These are phyloP conservation scores for Porites evermanni DNA, from an alignment of 92 coral and sea anemone genomes.

Conservation along the genomic window DNA sequence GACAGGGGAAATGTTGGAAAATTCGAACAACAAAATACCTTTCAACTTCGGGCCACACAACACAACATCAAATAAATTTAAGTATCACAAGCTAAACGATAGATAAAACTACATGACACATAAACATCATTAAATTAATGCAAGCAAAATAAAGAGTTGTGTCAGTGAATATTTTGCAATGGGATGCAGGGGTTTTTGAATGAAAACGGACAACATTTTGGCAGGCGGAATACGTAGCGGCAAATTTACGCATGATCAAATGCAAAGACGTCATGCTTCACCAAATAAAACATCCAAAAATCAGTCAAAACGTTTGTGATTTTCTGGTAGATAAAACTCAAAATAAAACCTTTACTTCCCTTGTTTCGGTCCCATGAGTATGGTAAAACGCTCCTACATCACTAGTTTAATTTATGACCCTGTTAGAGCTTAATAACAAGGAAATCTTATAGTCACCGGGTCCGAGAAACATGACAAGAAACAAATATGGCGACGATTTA, in stretches of 20 bases:
- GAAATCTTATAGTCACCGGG: conserved; percentile 36
- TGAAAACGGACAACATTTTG: not conserved
- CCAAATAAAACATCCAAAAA: conserved; percentile 14
- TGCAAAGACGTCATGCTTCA: conserved; percentile 33
- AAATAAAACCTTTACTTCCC: conserved; percentile 2
- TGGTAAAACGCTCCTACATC: not conserved
- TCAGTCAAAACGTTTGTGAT: conserved; percentile 19
- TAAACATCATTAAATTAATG: not conserved
- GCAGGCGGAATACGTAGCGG: not conserved
- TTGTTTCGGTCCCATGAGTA: not conserved
- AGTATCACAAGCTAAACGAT: not conserved
- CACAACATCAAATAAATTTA: conserved; percentile 7
- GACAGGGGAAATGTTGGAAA: not conserved
- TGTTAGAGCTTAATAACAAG: conserved; percentile 1
- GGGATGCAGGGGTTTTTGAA: not conserved
- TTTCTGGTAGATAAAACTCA: conserved; percentile 26
- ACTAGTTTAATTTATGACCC: not conserved
- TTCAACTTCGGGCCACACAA: conserved; percentile 2
- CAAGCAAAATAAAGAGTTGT: not conserved
- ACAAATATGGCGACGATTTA: conserved; percentile 79
- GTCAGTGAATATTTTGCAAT: not conserved
- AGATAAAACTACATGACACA: not conserved
- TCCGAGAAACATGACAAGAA: conserved; percentile 32
- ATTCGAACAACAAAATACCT: not conserved
- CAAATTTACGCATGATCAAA: conserved; percentile 37